Percentiles rank a stretch among this genome's conserved stretches.
phyloP scores from a whole-genome alignment of 2,888 invertebrate species.

The Apamea sordens region DNA sequence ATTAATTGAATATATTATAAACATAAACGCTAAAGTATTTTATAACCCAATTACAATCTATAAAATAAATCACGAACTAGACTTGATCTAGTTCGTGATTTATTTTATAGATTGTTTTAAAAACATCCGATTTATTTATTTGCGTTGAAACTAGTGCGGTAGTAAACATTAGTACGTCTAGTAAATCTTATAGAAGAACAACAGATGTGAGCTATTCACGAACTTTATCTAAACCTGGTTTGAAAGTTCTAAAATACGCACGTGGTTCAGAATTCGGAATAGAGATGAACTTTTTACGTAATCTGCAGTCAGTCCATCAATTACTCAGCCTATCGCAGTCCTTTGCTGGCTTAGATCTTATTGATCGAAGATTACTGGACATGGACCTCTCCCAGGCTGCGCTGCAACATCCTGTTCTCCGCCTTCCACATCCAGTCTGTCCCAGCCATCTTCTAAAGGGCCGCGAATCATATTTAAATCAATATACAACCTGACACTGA shows the following conservation, averaged over 20 bases:
- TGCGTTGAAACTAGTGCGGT: conserved; percentile 37
- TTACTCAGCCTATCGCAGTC: not conserved
- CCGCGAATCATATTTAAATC: not conserved
- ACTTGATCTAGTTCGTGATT: too few relatives aligned
- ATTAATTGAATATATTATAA: conserved; percentile 18
- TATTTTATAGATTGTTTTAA: too few relatives aligned
- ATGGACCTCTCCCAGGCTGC: not conserved
- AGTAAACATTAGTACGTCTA: conserved; percentile 47
- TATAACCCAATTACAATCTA: conserved; percentile 33
- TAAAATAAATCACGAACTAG: conserved; percentile 45
- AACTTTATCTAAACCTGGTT: conserved; percentile 24
- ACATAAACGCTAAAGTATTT: not conserved
- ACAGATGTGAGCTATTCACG: conserved; percentile 39
- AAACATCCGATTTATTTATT: conserved; percentile 50
- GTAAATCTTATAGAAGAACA: conserved; percentile 50
- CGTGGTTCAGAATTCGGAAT: not conserved
- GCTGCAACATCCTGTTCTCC: not conserved
- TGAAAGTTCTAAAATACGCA: conserved; percentile 12
- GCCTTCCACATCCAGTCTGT: not conserved
- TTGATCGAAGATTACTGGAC: not conserved
- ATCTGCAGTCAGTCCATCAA: not conserved
- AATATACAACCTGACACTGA: not conserved
- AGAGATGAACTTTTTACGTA: conserved; percentile 5
- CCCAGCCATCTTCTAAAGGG: not conserved
- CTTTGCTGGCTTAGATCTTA: not conserved